These are phyloP conservation scores for Corythornis cristatus DNA, from an alignment of 2,113 vertebrate species.

Conservation along the genomic window DNA sequence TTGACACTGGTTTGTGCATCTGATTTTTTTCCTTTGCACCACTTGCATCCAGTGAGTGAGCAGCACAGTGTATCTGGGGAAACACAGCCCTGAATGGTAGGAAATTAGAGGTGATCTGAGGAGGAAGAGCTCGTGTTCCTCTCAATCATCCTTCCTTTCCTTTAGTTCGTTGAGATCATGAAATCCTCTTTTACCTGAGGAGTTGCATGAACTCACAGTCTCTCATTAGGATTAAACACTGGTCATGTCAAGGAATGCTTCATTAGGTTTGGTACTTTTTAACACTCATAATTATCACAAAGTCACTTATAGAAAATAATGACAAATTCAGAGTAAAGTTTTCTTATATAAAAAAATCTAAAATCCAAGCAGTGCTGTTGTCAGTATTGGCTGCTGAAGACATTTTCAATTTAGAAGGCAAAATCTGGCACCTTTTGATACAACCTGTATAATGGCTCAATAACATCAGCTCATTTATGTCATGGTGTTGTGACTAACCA, in stretches of 20 bases:
- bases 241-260: not conserved
- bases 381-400: not conserved
- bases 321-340: not conserved
- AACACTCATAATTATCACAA: not conserved
- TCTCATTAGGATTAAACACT: not conserved
- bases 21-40: not conserved
- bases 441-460: not conserved
- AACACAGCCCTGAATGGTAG: not conserved
- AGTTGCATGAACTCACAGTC: not conserved
- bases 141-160: not conserved
- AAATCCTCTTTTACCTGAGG: not conserved
- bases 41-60: not conserved
- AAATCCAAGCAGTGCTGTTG: not conserved
- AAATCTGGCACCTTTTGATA: not conserved
- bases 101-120: not conserved
- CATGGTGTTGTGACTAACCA: not conserved
- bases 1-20: not conserved
- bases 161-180: not conserved
- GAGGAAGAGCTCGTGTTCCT: not conserved
- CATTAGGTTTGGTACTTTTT: not conserved
- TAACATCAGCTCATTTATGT: not conserved
- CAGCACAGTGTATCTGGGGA: not conserved
- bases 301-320: not conserved
- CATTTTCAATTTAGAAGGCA: not conserved
- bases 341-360: not conserved